Evolutionary conservation across 2,797 vertebrate genomes (phyloP), one percentile per base, ranked within the genome.

Genomic region (Parotocinclus haroldoi): DNA sequence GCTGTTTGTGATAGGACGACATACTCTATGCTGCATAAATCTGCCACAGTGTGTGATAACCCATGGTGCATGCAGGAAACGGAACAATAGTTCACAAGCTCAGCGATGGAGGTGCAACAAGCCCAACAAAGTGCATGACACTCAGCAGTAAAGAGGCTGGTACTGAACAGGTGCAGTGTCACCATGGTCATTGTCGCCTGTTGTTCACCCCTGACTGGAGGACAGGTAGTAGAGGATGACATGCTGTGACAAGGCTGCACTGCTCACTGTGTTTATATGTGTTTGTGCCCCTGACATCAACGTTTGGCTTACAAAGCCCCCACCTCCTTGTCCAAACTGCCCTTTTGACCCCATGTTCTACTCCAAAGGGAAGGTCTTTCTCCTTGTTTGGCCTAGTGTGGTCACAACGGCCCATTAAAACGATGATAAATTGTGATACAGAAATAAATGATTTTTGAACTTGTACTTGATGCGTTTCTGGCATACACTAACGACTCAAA

Each of bases 281-380:
- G 63, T 37, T 44, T 52, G 58, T 27, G 58, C 40, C 61, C 62
- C 80, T 84, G 80, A 82, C 80, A 79, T 85, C 79, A 85, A 76
- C 71, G 57, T 65, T 65, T 48, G 62, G n/a, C 69, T 61, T 68
- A 36, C 57, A 60, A 37, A 50, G 56, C 11, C 19, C 61, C 36
- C 18, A 50, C 38, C 44, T 42, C 61, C 36, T n/a, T 55, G 50
- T 65, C 61, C 38, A 58, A 12, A 17, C 56, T 80, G 85, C 81
- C 87, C 88, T 87, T 74, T 68, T 84, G 87, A 91, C 87, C 89
- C 73, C 83, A 85, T 90, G 89, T 90, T 91, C 89, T 87, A 89
- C 89, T 89, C 86, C 38, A 84, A 87, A 86, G 27, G 27, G 27
- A 27, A 27, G 27, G 5, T 27, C 2, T 27, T 27, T 27, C 27